Evolutionary conservation across 2,113 vertebrate genomes (phyloP), one percentile per base, ranked within the genome.

Genomic region (Hymenochirus boettgeri): DNA sequence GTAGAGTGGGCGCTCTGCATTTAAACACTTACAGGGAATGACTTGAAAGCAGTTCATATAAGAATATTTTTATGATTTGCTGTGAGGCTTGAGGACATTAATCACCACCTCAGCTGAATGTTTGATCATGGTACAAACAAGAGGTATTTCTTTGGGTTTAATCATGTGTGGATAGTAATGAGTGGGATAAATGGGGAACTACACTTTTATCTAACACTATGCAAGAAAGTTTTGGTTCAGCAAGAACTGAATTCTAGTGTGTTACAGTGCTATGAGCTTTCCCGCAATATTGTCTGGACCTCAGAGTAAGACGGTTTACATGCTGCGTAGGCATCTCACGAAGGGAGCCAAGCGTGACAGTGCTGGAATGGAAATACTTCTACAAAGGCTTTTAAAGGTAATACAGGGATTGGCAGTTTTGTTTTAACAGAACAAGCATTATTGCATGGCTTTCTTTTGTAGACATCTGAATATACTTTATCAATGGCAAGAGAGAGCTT

Each of bases 331-430:
- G 64, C 18, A 42, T 56, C 24, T 35, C 5, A 25, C 42, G 57
- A 50, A 57, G 54, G 27, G 55, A 59, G 64, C 55, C 64, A 51
- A 58, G 45, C 64, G 27, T 58, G 64, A 29, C 46, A 52, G 54
- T 27, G 45, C 23, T 15, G 54, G 45, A 55, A 58, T 42, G 29
- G 29, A 8, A 52, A 52, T 17, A n/a, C 37, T 54, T 42, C 21
- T 19, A 46, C 37, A 39, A 4, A 10, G 42, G n/a, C n/a, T n/a
- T n/a, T n/a, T n/a, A n/a, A n/a, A n/a, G n/a, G n/a, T n/a, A n/a
- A n/a, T n/a, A n/a, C n/a, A n/a, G n/a, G n/a, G n/a, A n/a, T n/a
- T n/a, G n/a, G n/a, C n/a, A n/a, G n/a, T n/a, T n/a, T n/a, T n/a
- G n/a, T n/a, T n/a, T n/a, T n/a, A n/a, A n/a, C n/a, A n/a, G n/a